Evolutionary conservation across 2,113 vertebrate genomes (phyloP).

Genomic region (Laticauda laticaudata): DNA sequence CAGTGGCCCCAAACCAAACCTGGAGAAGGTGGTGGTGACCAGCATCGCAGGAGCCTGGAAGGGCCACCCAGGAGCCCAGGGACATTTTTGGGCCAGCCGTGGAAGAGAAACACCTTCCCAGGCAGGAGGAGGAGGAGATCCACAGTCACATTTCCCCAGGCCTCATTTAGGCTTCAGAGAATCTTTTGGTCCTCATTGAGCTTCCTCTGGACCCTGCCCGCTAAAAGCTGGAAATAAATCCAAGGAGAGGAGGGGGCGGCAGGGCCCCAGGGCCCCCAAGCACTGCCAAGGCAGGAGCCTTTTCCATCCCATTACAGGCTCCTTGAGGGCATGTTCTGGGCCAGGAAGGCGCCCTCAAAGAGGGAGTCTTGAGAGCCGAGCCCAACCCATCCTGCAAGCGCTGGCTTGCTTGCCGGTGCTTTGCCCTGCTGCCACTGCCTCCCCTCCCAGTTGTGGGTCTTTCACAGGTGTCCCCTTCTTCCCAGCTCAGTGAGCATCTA

Average conservation of each 20-base stretch:
- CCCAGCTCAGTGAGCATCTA: neutral
- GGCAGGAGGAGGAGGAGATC: neutral
- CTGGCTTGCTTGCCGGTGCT: constrained; percentile 19
- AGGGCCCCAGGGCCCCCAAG: neutral
- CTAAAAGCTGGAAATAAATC: neutral
- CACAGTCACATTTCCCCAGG: neutral
- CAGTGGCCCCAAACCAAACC: neutral
- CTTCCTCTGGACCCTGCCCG: neutral
- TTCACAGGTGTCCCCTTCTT: neutral
- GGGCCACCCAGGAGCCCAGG: neutral
- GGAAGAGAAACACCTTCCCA: neutral
- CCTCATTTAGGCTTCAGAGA: neutral
- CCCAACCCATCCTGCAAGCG: neutral
- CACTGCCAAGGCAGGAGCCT: neutral
- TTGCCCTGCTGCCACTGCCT: neutral
- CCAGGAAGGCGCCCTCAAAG: neutral
- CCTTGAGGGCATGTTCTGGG: too few species aligned
- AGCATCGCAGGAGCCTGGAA: neutral
- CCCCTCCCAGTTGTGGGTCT: neutral
- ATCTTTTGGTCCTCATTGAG: neutral
- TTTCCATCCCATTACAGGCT: neutral
- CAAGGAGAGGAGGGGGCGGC: neutral
- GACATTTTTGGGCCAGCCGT: neutral
- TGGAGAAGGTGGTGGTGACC: neutral
- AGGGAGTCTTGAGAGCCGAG: neutral